Base-by-base conservation (phyloP, 2,113 vertebrate species). In the Spermophilus dauricus region DNA sequence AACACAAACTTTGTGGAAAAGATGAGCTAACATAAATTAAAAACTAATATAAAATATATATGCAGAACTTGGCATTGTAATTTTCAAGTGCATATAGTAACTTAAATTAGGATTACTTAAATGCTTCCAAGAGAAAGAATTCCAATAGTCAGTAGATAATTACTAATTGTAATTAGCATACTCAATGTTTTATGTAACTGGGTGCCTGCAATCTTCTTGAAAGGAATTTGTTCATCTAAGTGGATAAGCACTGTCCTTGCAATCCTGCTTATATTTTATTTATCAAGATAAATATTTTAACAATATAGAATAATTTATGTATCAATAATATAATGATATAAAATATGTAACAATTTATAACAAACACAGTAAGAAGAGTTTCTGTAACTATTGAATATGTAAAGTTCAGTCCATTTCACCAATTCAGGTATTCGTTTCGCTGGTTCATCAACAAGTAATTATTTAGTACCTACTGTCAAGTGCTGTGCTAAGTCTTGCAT, bases 41-140 rank as follows among this genome's bases (percentile, higher is more conserved):
- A 95, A 86, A 48, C 5, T 63, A 70, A 82, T 63, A 80, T 45
- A 94, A 83, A 86, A 85, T 80, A 67, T 45, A 3, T 88, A 86
- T 37, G 53, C 5, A 56, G 67, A 88, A 84, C 32, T 51, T 80
- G 81, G 18, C 24, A 72, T 69, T 61, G 42, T 69, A 39, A 91
- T 93, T 86, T 96, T 94, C 28, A 78, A 94, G 26, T 89, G 28
- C 22, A 45, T 81, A 90, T 37, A 76, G 4, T 96, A 58, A 93
- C 9, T 72, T 94, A 58, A 86, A 91, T 32, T 86, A n/a, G 28
- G 8, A 67, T 96, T 95, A 88, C 32, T 93, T 89, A 81, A 89
- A 30, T 94, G 32, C 28, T 95, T 91, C 65, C 51, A 91, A 93
- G 53, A 95, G 82, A 96, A 93, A 84, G n/a, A 95, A 18, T 91